phyloP scores from a whole-genome alignment of 2,888 invertebrate species.

The Encarsia formosa region DNA sequence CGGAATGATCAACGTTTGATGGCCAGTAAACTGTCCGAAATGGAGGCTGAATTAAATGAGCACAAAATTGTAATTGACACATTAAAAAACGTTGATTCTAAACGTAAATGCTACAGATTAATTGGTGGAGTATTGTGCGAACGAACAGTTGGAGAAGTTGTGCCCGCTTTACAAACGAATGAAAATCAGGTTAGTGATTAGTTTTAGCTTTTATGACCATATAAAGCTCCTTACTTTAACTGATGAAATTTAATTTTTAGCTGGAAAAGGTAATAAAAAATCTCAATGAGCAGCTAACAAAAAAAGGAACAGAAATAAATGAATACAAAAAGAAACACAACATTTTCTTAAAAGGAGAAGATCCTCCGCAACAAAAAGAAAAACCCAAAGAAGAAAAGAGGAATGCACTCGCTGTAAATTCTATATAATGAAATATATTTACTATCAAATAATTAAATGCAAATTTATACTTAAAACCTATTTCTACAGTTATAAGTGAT shows the following conservation, averaged over 20 bases:
- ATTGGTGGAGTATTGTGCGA: conserved; percentile 93
- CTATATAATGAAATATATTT: no score
- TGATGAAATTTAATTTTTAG: conserved; percentile 51
- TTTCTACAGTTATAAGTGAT: no score
- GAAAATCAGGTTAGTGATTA: conserved; percentile 60
- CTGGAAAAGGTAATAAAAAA: conserved; percentile 74
- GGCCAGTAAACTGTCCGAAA: conserved; percentile 83
- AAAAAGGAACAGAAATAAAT: conserved; percentile 87
- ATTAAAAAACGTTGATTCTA: conserved; percentile 75
- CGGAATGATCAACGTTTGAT: conserved; percentile 83
- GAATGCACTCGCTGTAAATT: conserved; percentile 44
- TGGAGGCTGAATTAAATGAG: conserved; percentile 92
- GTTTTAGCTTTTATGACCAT: background rate
- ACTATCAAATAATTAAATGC: no score
- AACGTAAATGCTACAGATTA: conserved; percentile 87
- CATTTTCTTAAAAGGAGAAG: conserved; percentile 75
- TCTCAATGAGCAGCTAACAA: conserved; percentile 74
- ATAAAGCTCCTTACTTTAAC: background rate
- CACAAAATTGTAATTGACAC: conserved; percentile 96
- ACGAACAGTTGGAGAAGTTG: conserved; percentile 83
- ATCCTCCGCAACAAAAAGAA: conserved; percentile 50
- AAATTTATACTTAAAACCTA: no score
- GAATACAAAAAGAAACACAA: conserved; percentile 88
- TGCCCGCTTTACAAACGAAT: conserved; percentile 79
- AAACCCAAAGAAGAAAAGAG: conserved; percentile 42